Evolutionary conservation across 2,113 vertebrate genomes (phyloP).

Genomic region (Octodon degus): DNA sequence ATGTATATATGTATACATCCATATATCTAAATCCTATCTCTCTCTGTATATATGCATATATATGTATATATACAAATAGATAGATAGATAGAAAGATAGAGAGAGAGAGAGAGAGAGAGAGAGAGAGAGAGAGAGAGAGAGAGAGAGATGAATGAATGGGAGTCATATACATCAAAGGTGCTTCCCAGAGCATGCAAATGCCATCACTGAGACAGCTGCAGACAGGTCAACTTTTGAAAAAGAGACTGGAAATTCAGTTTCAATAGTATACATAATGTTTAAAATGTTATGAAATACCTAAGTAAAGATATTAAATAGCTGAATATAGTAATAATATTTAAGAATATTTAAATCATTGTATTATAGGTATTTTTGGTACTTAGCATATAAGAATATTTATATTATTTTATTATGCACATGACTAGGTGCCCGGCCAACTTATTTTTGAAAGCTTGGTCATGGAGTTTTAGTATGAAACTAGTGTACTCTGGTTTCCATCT

Average conservation of each 20-base stretch:
- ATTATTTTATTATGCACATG: background rate
- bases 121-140: no score
- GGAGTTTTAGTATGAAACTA: background rate
- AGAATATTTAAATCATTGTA: background rate
- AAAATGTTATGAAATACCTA: background rate
- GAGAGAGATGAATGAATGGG: background rate
- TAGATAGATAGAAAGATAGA: no score
- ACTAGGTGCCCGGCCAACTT: background rate
- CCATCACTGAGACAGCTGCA: background rate
- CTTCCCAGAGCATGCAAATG: background rate
- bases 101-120: no score
- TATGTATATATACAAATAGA: background rate
- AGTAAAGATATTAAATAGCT: background rate
- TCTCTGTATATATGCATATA: background rate
- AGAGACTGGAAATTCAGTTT: background rate
- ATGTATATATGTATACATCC: background rate
- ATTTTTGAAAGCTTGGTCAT: background rate
- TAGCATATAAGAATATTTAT: background rate
- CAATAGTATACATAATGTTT: background rate
- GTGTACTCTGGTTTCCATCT: background rate
- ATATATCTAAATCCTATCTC: background rate
- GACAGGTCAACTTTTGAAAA: background rate
- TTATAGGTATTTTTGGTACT: background rate
- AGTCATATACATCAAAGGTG: background rate
- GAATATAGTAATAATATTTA: background rate